Evolutionary conservation across 2,113 vertebrate genomes (phyloP).

Genomic region (Engystomops pustulosus): DNA sequence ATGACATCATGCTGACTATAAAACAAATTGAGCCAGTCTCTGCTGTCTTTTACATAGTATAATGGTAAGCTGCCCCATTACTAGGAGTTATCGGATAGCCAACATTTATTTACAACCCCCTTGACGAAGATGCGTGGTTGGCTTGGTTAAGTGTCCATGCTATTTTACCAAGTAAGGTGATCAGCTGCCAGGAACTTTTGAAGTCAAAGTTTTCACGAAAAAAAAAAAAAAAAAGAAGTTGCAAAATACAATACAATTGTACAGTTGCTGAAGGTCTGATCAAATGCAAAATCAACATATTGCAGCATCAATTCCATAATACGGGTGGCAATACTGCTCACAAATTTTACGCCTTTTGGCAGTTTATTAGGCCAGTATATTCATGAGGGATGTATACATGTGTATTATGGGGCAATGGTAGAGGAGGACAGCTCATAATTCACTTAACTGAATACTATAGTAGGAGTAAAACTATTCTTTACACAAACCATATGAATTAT

Average conservation of each 20-base stretch:
- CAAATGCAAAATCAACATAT: too few relatives aligned
- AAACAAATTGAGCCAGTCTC: background rate
- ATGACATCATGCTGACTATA: constrained; percentile 11
- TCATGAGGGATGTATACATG: too few relatives aligned
- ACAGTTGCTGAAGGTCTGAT: background rate
- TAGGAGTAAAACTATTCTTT: too few relatives aligned
- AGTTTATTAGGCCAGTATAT: too few relatives aligned
- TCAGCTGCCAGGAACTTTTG: background rate
- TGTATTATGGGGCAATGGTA: too few relatives aligned
- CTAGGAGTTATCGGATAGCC: background rate
- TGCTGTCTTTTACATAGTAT: background rate
- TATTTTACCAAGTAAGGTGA: background rate
- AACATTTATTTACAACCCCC: background rate
- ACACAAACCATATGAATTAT: too few relatives aligned
- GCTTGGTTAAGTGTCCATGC: background rate
- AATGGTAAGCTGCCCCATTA: background rate
- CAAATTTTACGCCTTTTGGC: too few relatives aligned
- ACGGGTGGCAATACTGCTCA: too few relatives aligned
- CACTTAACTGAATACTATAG: too few relatives aligned
- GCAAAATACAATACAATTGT: background rate
- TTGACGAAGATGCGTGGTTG: background rate
- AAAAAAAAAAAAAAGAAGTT: background rate
- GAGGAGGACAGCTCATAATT: too few relatives aligned
- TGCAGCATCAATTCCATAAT: too few relatives aligned
- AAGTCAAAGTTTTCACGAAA: background rate